Evolutionary conservation across 2,888 invertebrate species (phyloP), one percentile per base, ranked within the genome.

Genomic region (Eledone cirrhosa): DNA sequence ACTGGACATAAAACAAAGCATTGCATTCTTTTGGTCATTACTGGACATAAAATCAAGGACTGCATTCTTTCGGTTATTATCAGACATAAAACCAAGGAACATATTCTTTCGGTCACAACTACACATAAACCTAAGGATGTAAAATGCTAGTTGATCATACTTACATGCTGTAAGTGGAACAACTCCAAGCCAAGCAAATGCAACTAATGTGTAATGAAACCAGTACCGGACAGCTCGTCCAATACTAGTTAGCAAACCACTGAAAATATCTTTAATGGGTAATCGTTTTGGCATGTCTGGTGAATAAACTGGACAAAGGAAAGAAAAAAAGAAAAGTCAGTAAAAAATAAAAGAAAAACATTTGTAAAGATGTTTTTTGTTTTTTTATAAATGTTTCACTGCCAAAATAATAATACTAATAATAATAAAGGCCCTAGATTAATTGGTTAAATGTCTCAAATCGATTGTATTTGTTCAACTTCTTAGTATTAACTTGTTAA

Each of bases 211-310:
- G 90, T 98, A 99, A 91, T 99, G 98, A 31, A 98, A 92, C 98
- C 99, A 99, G 90, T 97, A 97, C 88, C 97, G 95, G 0, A 98
- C 95, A 1, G 98, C 98, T 69, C 96, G 96, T 4, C 95, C 95
- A 48, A 98, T 94, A 29, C 97, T 98, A 5, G 95, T 94, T 78
- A 97, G 92, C 77, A 98, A 92, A 2, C 99, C 99, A 74, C 95
- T 95, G 0, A 97, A 93, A 14, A 99, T 95, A 91, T 99, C 99
- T 83, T 94, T 94, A 48, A 99, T 92, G 0, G 99, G 99, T 86
- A 99, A 92, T 81, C 98, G 93, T 81, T 98, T 94, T n/a, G 99
- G 99, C 99, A 99, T 99, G 90, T 99, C 99, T 47, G 98, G 97
- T n/a, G 98, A 97, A 92, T 99, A 99, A 86, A 99, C 92, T 93